Percentiles rank a stretch among this genome's conserved stretches.
Evolutionary conservation across 2,888 invertebrate genomes (phyloP).

Genomic region (Antitype chi): DNA sequence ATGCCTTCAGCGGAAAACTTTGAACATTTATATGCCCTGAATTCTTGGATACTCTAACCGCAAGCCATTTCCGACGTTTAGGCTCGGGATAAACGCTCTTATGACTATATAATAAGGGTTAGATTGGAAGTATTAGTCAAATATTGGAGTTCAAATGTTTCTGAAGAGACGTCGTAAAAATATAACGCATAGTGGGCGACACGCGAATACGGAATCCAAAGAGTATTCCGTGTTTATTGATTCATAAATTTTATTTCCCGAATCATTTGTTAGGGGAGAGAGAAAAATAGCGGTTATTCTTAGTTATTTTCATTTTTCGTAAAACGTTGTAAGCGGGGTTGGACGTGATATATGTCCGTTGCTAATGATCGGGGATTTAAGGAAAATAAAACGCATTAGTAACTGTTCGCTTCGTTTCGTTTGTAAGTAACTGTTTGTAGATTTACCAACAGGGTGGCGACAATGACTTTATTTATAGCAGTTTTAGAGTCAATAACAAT

Average conservation of each 20-base stretch:
- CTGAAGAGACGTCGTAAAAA: conserved; percentile 62
- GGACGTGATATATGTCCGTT: conserved; percentile 50
- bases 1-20: conserved; percentile 61
- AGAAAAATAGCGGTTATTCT: conserved; percentile 54
- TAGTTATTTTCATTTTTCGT: conserved; percentile 59
- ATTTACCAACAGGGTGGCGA: conserved; percentile 34
- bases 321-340: conserved; percentile 57
- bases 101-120: conserved; percentile 32
- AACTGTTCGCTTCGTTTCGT: conserved; percentile 22
- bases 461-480: conserved; percentile 34
- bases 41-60: conserved; percentile 56
- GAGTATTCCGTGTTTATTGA: conserved; percentile 66
- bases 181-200: conserved; percentile 60
- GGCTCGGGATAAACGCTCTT: conserved; percentile 35
- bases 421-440: conserved; percentile 23
- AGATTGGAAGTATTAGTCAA: conserved; percentile 17
- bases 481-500: conserved; percentile 37
- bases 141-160: conserved; percentile 61
- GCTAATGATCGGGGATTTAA: conserved; percentile 62
- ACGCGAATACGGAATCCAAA: conserved; percentile 62
- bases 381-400: conserved; percentile 52
- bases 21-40: conserved; percentile 62
- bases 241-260: conserved; percentile 67
- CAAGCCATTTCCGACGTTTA: conserved; percentile 20
- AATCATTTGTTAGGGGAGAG: conserved; percentile 58